These are phyloP conservation scores for Ochlodes sylvanus DNA, from an alignment of 2,888 invertebrate species.

Conservation along the genomic window DNA sequence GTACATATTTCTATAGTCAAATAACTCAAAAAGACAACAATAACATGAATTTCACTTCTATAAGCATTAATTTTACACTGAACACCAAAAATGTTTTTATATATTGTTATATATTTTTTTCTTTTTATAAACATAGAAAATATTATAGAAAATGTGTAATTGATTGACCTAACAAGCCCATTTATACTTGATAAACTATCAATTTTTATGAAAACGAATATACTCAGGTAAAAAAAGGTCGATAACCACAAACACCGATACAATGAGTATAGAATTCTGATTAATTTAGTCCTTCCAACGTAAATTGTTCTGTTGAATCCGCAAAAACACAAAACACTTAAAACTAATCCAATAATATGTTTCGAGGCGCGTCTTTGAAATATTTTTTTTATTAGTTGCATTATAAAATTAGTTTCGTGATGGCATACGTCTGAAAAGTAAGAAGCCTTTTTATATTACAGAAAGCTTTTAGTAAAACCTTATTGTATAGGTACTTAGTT, in stretches of 20 bases:
- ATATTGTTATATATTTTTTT: constrained; percentile 1
- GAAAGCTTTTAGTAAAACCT: background rate
- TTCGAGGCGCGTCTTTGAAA: background rate
- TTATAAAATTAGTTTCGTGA: background rate
- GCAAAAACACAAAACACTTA: constrained; percentile 9
- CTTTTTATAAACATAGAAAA: background rate
- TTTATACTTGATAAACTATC: background rate
- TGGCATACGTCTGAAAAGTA: background rate
- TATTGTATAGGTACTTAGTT: too few relatives aligned
- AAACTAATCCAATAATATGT: constrained; percentile 8
- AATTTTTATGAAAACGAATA: background rate
- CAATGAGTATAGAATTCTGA: background rate
- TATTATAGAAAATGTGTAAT: background rate
- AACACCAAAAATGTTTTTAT: background rate
- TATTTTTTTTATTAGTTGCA: constrained; percentile 1
- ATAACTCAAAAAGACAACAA: background rate
- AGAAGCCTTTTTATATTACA: background rate
- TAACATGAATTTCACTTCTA: background rate
- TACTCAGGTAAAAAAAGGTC: background rate
- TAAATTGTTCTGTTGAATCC: constrained; percentile 9
- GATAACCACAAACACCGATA: background rate
- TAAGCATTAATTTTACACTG: background rate
- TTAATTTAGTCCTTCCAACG: background rate
- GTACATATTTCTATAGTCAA: background rate
- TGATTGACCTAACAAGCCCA: background rate